These are phyloP conservation scores for Orius laevigatus DNA, from an alignment of 1,140 invertebrate species.

Conservation along the genomic window DNA sequence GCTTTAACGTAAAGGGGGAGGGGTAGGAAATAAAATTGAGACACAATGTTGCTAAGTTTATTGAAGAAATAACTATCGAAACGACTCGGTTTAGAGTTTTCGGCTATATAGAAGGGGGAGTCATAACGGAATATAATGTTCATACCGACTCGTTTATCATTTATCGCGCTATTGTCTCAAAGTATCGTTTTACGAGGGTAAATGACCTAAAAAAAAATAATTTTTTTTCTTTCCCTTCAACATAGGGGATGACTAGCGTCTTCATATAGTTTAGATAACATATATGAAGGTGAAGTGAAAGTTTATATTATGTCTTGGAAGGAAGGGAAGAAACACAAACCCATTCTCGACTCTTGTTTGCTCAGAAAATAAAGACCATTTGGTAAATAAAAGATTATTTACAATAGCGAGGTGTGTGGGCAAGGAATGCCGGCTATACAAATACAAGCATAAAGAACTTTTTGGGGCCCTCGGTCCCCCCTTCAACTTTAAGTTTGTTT, in stretches of 20 bases:
- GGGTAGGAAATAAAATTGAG: no score
- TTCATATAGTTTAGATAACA: conserved; percentile 8
- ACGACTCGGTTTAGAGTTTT: no score
- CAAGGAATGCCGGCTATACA: conserved; percentile 6
- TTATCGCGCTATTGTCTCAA: no score
- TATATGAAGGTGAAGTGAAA: conserved; percentile 9
- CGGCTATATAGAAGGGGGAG: no score
- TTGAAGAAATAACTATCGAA: no score
- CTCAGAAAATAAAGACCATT: conserved; percentile 16
- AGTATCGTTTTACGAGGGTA: no score
- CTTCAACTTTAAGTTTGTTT: conserved; percentile 2
- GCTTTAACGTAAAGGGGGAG: no score
- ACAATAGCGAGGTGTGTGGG: conserved; percentile 16
- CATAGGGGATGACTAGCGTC: not conserved
- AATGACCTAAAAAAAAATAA: no score
- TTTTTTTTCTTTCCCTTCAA: no score
- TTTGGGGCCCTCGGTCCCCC: not conserved
- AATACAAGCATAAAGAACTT: conserved; percentile 10
- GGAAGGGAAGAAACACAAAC: conserved; percentile 13
- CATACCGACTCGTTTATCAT: no score
- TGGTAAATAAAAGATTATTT: conserved; percentile 17
- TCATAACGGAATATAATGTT: no score
- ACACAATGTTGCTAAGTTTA: no score
- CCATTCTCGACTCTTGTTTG: conserved; percentile 14
- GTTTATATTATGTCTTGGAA: conserved; percentile 11